Evolutionary conservation across 2,888 invertebrate genomes (phyloP).

Genomic region (Drosophila melanocephala): DNA sequence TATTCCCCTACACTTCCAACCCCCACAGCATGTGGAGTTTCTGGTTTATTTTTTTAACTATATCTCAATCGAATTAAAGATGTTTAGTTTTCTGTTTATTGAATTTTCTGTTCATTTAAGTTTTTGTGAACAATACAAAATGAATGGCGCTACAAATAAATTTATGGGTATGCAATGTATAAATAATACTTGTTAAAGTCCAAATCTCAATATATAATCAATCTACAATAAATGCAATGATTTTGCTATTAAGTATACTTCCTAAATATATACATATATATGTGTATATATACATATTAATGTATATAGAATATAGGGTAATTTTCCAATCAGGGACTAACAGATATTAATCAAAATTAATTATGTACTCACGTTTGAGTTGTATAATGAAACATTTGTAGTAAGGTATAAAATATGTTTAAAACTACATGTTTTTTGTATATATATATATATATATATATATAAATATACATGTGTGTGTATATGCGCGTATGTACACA

Average conservation of each 20-base stretch:
- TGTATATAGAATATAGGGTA: conserved; percentile 10
- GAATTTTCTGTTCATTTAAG: conserved; percentile 19
- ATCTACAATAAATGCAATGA: conserved; percentile 51
- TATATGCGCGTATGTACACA: conserved; percentile 23
- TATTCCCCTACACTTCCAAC: not conserved
- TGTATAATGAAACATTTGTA: conserved; percentile 5
- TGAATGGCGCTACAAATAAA: conserved; percentile 46
- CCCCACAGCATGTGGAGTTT: not conserved
- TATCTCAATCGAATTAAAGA: not conserved
- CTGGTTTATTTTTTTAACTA: not conserved
- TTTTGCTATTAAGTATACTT: conserved; percentile 28
- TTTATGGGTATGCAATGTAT: conserved; percentile 42
- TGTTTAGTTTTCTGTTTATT: conserved; percentile 40
- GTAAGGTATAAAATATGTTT: conserved; percentile 13
- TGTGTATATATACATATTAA: not conserved
- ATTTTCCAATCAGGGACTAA: conserved; percentile 16
- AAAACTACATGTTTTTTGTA: conserved; percentile 10
- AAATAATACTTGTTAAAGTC: conserved; percentile 53
- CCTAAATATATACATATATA: conserved; percentile 17
- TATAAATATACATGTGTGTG: conserved; percentile 26
- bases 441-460: conserved; percentile 8
- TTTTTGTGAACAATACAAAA: conserved; percentile 39
- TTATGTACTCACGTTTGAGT: conserved; percentile 8
- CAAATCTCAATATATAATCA: conserved; percentile 42
- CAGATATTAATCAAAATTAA: conserved; percentile 17